A percentile compares a stretch with the other conserved stretches of the same genome.
These are phyloP conservation scores for Sander vitreus DNA, from an alignment of 2,113 vertebrate species.

Conservation along the genomic window DNA sequence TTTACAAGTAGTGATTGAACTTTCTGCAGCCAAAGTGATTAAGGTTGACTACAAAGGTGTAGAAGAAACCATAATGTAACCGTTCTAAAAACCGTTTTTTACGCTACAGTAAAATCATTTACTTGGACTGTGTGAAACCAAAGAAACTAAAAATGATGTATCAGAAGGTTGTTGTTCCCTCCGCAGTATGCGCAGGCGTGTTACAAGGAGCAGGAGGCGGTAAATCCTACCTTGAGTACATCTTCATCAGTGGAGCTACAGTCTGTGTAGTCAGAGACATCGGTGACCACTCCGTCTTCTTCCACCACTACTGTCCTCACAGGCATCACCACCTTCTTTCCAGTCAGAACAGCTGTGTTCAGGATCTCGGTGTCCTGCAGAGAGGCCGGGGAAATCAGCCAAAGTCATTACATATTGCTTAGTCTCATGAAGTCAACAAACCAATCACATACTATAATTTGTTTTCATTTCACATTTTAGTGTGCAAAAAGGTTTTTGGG, in stretches of 20 bases:
- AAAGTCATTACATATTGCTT: background rate
- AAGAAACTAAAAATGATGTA: background rate
- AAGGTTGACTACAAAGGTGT: background rate
- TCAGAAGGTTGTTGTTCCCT: background rate
- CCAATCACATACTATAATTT: background rate
- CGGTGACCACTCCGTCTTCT: constrained; percentile 86
- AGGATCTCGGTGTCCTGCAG: constrained; percentile 91
- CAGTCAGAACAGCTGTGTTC: constrained; percentile 93
- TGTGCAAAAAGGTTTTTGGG: background rate
- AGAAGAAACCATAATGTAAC: background rate
- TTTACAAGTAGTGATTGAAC: background rate
- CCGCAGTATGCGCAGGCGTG: background rate
- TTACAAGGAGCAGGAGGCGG: background rate
- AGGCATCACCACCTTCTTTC: constrained; percentile 90
- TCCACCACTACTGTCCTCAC: constrained; percentile 91
- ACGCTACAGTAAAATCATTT: background rate
- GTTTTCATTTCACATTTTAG: constrained; percentile 5
- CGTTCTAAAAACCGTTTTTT: background rate
- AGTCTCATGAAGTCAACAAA: background rate
- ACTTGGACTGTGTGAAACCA: background rate
- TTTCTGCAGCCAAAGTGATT: background rate
- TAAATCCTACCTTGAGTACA: constrained; percentile 88
- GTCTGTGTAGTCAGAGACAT: constrained; percentile 91
- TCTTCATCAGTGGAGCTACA: constrained; percentile 91
- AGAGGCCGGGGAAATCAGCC: constrained; percentile 18